Base-by-base conservation (phyloP, 2,888 invertebrate species). In the Diogma glabrata region DNA sequence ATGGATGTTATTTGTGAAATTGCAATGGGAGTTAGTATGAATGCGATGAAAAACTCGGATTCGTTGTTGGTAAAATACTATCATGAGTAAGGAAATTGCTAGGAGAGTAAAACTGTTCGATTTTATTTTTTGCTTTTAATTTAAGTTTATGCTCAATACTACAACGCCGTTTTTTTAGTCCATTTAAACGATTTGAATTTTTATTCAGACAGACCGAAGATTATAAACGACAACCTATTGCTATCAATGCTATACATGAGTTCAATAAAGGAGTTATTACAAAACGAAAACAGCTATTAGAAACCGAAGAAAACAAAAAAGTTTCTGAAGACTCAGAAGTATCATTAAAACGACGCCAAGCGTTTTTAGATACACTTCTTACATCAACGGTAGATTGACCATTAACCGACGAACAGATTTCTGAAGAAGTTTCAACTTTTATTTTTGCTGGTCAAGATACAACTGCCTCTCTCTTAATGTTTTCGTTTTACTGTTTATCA, bases 361-460 rank as follows among this genome's bases (percentile, higher is more conserved):
- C 63, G 1, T 68, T 68, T 47, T 53, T 68, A 43, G 67, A 68
- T 22, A 67, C 63, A 0, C 51, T 68, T 1, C 57, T 68, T 0
- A 62, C 64, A 0, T 51, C 64, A 0, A 61, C 57, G 1, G 58
- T 67, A n/a, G 65, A 67, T 51, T 64, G 62, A 0, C 61, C 61
- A 0, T 52, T 68, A 45, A 63, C 56, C 4, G 52, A 57, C 3
- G 51, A 62, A 28, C 67, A 68, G 55, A 57, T 68, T 12, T 65
- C 63, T 30, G 68, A 68, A 49, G 68, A 68, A 53, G 67, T 67
- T 0, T 65, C 67, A 4, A 68, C 68, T 3, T 68, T 68, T 52
- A 65, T 68, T 59, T 67, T 66, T 55, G 67, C 60, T 76, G 77
- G 77, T 1, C 77, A 77, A 54, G 77, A 79, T 55, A 79, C 79